phyloP scores from a whole-genome alignment of 2,797 vertebrate genomes.

The Potorous gilbertii region DNA sequence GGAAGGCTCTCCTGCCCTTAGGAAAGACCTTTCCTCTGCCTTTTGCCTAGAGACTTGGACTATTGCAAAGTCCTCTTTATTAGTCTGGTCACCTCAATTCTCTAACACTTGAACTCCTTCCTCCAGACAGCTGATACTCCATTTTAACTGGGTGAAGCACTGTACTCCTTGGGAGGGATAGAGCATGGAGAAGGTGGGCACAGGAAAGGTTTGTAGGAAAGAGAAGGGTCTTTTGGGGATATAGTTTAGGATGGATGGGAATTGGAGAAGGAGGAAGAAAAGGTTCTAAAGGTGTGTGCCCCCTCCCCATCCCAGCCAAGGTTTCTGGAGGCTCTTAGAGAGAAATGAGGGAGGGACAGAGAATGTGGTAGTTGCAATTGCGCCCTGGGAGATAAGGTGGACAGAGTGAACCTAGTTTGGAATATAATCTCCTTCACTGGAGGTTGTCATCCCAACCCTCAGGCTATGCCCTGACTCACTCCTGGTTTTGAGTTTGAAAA shows the following conservation, averaged over 20 bases:
- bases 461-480: neutral
- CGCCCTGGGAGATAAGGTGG: neutral
- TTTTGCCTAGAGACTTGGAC: neutral
- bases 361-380: neutral
- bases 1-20: neutral
- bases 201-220: neutral
- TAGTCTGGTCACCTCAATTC: neutral
- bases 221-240: neutral
- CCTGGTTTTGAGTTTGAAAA: neutral
- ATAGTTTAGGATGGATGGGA: neutral
- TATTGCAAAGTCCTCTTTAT: neutral
- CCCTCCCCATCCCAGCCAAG: neutral
- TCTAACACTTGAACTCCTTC: neutral
- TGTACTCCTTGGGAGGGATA: neutral
- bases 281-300: neutral
- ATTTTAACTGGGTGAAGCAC: neutral
- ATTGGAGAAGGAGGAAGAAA: neutral
- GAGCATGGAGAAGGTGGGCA: neutral
- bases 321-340: neutral
- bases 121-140: neutral
- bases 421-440: neutral
- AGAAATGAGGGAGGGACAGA: neutral
- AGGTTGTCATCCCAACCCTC: neutral
- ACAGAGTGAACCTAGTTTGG: neutral
- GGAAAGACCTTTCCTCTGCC: neutral